phyloP scores from a whole-genome alignment of 2,797 vertebrate species.

The Coregonus sp. region DNA sequence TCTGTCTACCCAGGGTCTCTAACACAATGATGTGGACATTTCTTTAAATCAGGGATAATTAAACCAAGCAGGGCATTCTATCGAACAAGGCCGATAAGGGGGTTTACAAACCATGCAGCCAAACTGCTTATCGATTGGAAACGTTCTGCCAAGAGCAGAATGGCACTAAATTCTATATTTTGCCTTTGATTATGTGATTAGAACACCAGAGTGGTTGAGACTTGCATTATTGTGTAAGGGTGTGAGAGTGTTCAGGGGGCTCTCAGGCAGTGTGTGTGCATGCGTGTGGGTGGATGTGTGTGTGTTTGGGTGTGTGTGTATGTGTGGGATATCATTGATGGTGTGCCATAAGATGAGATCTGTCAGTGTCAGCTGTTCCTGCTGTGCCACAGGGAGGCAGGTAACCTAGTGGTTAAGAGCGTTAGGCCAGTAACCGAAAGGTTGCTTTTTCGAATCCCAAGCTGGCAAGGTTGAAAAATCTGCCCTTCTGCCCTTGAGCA shows the following conservation, averaged over 20 bases:
- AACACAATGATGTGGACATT: background rate
- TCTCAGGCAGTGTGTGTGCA: background rate
- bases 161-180: constrained; percentile 12
- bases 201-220: background rate
- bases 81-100: constrained; percentile 29
- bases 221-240: constrained; percentile 5
- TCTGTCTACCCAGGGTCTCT: background rate
- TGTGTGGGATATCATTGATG: constrained; percentile 34
- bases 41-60: background rate
- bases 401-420: too few relatives aligned
- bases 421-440: too few relatives aligned
- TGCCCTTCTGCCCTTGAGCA: too few relatives aligned
- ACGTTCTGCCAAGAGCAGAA: constrained; percentile 22
- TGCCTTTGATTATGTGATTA: constrained; percentile 9
- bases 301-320: constrained; percentile 1
- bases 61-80: background rate
- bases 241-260: background rate
- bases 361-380: constrained; percentile 69
- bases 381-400: constrained; percentile 39
- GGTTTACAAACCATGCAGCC: constrained; percentile 28
- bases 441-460: too few relatives aligned
- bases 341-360: constrained; percentile 60
- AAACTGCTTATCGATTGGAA: constrained; percentile 30
- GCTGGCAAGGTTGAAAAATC: too few relatives aligned
- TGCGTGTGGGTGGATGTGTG: background rate